Evolutionary conservation across 2,888 invertebrate species (phyloP), one percentile per base, ranked within the genome.

Genomic region (Harmothoe impar): DNA sequence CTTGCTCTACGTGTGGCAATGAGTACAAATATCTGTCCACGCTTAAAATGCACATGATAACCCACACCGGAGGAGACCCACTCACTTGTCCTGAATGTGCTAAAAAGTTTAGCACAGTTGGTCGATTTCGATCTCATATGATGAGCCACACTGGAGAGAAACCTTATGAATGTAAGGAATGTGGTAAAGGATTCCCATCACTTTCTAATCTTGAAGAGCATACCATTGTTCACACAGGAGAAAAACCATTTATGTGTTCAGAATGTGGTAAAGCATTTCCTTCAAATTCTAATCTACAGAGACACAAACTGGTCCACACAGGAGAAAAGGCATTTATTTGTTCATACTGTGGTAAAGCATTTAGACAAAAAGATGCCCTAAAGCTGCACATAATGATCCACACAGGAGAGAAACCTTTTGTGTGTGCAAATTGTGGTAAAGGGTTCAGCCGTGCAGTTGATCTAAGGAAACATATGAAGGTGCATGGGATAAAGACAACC

Each of bases 341-440:
- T 62, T 62, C 62, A 15, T 20, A 62, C 23, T 62, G 62, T 62
- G 62, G 25, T n/a, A 62, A 62, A 62, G 62, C 23, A 12, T 62
- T 62, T 43, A 3, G 43, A 7, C 43, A 43, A 10, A 43, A 43
- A 43, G 3, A 3, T 43, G 43, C 43, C 43, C 10, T 43, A 10
- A 3, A 43, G 43, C 10, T 72, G 25, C 72, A 72, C 25, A 17
- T 29, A 29, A 29, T 72, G 15, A 25, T 29, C 25, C 31, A 72
- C 31, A 72, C 72, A 15, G 72, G 31, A 72, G 31, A 72, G 25
- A 72, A 72, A 29, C 72, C 72, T 7, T 72, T n/a, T 72, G 72
- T 72, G 72, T 72, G 72, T 29, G 15, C 72, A n/a, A 3, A 72
- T 5, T 72, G 72, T 72, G 72, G 72, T 29, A 72, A 72, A 72